Percentiles rank a stretch among this genome's conserved stretches.
phyloP scores from a whole-genome alignment of 2,113 vertebrate genomes.

The Cynopterus brachyotis region DNA sequence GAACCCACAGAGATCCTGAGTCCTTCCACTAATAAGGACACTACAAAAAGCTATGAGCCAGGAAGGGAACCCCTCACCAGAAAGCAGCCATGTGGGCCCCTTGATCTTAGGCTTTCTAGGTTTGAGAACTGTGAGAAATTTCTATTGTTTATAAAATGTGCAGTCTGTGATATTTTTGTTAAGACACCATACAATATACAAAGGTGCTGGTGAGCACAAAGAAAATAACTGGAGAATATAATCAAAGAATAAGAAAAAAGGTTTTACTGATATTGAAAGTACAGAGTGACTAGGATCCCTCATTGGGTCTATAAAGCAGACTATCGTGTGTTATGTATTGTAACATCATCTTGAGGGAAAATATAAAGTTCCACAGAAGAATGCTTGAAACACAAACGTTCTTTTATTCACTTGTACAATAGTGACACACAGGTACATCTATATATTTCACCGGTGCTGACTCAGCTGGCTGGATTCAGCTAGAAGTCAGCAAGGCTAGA shows the following conservation, averaged over 20 bases:
- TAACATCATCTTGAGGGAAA: background rate
- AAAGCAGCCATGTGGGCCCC: background rate
- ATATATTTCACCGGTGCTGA: rapidly evolving
- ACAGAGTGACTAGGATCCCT: background rate
- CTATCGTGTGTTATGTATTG: rapidly evolving
- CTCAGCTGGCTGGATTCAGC: background rate
- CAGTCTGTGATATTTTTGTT: background rate
- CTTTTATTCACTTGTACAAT: background rate
- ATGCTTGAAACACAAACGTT: background rate
- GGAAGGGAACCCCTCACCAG: background rate
- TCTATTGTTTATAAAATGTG: background rate
- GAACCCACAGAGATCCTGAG: no score
- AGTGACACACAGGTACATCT: background rate
- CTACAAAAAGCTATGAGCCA: background rate
- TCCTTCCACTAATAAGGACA: no score
- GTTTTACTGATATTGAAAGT: background rate
- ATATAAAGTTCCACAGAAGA: background rate
- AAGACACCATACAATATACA: background rate
- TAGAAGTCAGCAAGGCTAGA: background rate
- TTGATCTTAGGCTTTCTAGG: background rate
- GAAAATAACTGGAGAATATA: background rate
- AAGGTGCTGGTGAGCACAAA: background rate
- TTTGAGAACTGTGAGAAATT: background rate
- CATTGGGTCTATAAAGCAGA: background rate
- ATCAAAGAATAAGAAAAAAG: background rate